Evolutionary conservation across 2,797 vertebrate genomes (phyloP).

Genomic region (Caiman crocodilus): DNA sequence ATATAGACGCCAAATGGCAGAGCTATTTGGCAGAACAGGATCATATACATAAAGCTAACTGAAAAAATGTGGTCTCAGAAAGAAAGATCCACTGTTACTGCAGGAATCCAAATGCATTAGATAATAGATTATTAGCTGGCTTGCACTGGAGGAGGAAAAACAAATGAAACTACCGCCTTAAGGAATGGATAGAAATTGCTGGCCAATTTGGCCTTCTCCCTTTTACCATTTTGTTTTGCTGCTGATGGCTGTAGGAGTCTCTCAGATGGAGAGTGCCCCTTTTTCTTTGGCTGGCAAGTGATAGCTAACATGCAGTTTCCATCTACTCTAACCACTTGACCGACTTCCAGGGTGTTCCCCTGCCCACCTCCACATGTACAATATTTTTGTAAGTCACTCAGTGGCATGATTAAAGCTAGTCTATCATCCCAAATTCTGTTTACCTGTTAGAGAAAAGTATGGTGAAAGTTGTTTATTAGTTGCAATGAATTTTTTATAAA

Average conservation of each 20-base stretch:
- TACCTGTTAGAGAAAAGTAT: fast-evolving
- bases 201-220: constrained; percentile 5
- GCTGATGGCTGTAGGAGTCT: constrained; percentile 14
- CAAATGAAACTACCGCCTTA: not conserved
- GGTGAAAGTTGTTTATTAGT: not conserved
- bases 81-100: constrained; percentile 62
- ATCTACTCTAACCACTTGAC: not conserved
- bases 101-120: constrained; percentile 62
- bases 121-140: constrained; percentile 39
- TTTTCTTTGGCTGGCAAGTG: not conserved
- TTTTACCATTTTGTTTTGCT: not conserved
- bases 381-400: fast-evolving
- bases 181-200: not conserved
- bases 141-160: constrained; percentile 34
- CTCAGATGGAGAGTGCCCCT: not conserved
- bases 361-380: fast-evolving
- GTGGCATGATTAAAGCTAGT: not conserved
- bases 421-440: fast-evolving
- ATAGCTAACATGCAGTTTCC: not conserved
- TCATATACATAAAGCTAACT: constrained; percentile 71
- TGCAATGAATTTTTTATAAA: not conserved
- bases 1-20: constrained; percentile 72
- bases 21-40: constrained; percentile 76
- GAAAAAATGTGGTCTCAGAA: constrained; percentile 63
- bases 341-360: not conserved